Conservation (phyloP, 2,113 vertebrate species). For the Pardalotus punctatus region DNA sequence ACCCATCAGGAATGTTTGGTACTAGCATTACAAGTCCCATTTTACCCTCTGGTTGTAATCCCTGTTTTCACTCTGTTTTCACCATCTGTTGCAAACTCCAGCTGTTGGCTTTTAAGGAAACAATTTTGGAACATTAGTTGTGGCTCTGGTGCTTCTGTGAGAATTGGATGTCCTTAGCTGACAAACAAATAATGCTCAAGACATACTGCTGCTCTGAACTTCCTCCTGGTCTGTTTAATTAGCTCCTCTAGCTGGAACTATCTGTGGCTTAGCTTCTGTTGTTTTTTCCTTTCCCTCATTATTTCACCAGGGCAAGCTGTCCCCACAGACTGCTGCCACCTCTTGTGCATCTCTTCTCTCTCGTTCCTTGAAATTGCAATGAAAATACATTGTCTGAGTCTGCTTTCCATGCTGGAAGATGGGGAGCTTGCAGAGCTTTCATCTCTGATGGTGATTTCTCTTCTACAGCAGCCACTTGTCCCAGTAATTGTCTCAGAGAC, state of each 20-base stretch:
- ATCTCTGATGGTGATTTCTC: not conserved
- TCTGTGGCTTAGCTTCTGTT: conserved; percentile 11
- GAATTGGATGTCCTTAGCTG: not conserved
- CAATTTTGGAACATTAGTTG: not conserved
- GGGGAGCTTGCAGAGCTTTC: not conserved
- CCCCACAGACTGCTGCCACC: not conserved
- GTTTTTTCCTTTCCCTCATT: not conserved
- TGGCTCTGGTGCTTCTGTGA: not conserved
- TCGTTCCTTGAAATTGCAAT: not conserved
- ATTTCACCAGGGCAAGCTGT: conserved; percentile 1
- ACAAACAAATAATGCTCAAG: not conserved
- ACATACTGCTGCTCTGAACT: not conserved
- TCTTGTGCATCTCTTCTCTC: not conserved
- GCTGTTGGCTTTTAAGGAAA: not conserved
- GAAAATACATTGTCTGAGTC: not conserved
- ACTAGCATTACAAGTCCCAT: not conserved
- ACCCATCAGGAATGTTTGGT: not conserved
- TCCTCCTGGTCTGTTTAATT: not conserved
- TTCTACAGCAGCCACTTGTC: not conserved
- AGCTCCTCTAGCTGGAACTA: not conserved
- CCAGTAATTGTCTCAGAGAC: not conserved
- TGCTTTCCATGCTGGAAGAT: not conserved
- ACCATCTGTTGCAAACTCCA: conserved; percentile 15
- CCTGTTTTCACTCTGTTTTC: not conserved
- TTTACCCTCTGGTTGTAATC: conserved; percentile 9